A percentile compares a stretch with the other conserved stretches of the same genome.
These are phyloP conservation scores for Monochamus alternatus DNA, from an alignment of 2,888 invertebrate species.

Conservation along the genomic window DNA sequence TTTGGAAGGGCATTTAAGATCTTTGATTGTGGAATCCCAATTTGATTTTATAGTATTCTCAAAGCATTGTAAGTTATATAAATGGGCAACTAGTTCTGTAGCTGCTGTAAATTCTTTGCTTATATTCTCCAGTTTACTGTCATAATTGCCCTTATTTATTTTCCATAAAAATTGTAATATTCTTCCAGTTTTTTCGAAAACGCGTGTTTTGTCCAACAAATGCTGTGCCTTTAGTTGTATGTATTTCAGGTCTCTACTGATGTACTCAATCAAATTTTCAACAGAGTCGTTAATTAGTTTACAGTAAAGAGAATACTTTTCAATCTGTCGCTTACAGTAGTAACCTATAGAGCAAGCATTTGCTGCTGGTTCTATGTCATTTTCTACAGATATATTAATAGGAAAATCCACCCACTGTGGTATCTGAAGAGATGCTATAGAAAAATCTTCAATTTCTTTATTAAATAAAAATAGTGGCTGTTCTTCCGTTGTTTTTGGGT, in stretches of 20 bases:
- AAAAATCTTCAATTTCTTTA: slow-evolving; percentile 87
- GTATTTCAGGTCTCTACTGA: slow-evolving; percentile 76
- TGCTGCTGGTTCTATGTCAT: slow-evolving; percentile 93
- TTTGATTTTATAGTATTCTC: slow-evolving; percentile 76
- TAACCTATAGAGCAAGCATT: slow-evolving; percentile 91
- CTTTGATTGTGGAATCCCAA: slow-evolving; percentile 78
- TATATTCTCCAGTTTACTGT: slow-evolving; percentile 72
- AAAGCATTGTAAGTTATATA: slow-evolving; percentile 76
- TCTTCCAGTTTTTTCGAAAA: slow-evolving; percentile 71
- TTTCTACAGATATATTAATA: slow-evolving; percentile 88
- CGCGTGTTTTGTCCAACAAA: slow-evolving; percentile 72
- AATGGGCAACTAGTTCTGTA: slow-evolving; percentile 78
- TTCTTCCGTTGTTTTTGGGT: slow-evolving; percentile 79
- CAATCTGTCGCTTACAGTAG: slow-evolving; percentile 84
- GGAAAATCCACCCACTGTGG: slow-evolving; percentile 94
- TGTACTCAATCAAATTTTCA: slow-evolving; percentile 80
- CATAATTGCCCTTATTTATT: slow-evolving; percentile 60
- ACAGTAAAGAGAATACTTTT: slow-evolving; percentile 78
- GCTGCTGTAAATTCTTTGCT: slow-evolving; percentile 74
- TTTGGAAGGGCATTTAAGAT: slow-evolving; percentile 76
- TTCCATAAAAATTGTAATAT: slow-evolving; percentile 68
- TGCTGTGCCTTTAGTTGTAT: slow-evolving; percentile 72
- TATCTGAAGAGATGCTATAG: slow-evolving; percentile 79
- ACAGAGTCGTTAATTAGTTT: slow-evolving; percentile 82
- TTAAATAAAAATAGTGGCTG: slow-evolving; percentile 87